phyloP scores from a whole-genome alignment of 2,888 invertebrate species.

The Clanis bilineata region DNA sequence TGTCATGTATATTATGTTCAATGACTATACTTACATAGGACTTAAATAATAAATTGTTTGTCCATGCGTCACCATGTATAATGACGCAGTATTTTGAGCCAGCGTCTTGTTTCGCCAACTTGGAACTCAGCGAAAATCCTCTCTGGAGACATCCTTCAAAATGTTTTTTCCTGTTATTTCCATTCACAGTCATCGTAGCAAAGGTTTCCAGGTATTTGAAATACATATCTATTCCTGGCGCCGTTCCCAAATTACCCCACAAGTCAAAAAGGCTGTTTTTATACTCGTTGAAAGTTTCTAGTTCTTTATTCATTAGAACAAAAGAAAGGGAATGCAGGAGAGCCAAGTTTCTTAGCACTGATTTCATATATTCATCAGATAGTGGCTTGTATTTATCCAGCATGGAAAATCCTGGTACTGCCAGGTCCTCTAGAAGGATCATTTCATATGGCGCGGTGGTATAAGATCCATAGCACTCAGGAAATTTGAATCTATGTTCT shows the following conservation, averaged over 20 bases:
- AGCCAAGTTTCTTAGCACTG: constrained; percentile 34
- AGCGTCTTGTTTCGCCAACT: constrained; percentile 27
- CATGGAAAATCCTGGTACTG: constrained; percentile 28
- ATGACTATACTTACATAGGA: constrained; percentile 35
- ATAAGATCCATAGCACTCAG: constrained; percentile 37
- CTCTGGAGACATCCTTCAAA: constrained; percentile 20
- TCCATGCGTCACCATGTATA: constrained; percentile 48
- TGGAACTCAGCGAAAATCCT: constrained; percentile 4
- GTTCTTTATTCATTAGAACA: constrained; percentile 32
- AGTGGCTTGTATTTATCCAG: constrained; percentile 33
- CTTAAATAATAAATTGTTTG: constrained; percentile 49
- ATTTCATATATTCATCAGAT: constrained; percentile 27
- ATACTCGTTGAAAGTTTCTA: constrained; percentile 21
- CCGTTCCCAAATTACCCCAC: constrained; percentile 13
- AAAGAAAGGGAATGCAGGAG: constrained; percentile 37
- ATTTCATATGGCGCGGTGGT: constrained; percentile 36
- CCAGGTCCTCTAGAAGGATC: constrained; percentile 42
- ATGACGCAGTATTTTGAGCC: constrained; percentile 37
- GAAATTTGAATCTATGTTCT: constrained; percentile 31
- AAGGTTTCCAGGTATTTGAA: background rate
- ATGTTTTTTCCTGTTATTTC: constrained; percentile 23
- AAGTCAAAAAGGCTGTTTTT: constrained; percentile 17
- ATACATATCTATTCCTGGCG: background rate
- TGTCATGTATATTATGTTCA: no score
- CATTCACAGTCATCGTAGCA: background rate